Base-by-base conservation (phyloP, 2,797 vertebrate genomes). In the Xenopus petersii region DNA sequence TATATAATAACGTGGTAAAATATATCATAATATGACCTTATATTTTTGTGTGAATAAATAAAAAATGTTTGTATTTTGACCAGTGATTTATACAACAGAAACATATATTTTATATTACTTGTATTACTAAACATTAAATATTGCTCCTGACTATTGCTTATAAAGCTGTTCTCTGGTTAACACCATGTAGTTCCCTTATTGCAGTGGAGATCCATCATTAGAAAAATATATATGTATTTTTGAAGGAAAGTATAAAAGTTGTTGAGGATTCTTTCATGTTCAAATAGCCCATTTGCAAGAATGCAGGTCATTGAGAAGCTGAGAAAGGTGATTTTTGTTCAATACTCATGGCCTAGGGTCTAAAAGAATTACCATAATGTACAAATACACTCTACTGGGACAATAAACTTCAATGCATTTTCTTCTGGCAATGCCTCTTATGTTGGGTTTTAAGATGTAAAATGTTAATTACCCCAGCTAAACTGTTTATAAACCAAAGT, bases 341-440 rank as follows among this genome's bases (percentile, higher is more conserved):
- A 88, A 92, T 90, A 90, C 82, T 82, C 81, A 79, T 87, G 84
- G 89, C 88, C 89, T 87, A 84, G 88, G 88, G 87, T 89, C 84
- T 87, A 75, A 80, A 83, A 81, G 88, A 85, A 91, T 91, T 89
- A 90, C 89, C 88, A 89, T 91, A 90, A 87, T 82, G 83, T 54
- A 88, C 84, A 79, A 74, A 82, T 70, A 79, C 79, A 76, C 86
- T 80, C 91, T 88, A 84, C 75, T 2, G 56, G 79, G 83, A 81
- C 80, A 84, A 79, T 84, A 64, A 84, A 77, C 83, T 79, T 75
- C 64, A 65, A 75, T 64, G 2, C 12, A 64, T 60, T 65, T 77
- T 71, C 84, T 83, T 63, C 82, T 74, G 87, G 88, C 84, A 71
- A 77, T 71, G 4, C 21, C 33, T 71, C 79, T 51, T 80, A 49